Base-by-base conservation (phyloP, 1,140 invertebrate species). In the Apis florea region DNA sequence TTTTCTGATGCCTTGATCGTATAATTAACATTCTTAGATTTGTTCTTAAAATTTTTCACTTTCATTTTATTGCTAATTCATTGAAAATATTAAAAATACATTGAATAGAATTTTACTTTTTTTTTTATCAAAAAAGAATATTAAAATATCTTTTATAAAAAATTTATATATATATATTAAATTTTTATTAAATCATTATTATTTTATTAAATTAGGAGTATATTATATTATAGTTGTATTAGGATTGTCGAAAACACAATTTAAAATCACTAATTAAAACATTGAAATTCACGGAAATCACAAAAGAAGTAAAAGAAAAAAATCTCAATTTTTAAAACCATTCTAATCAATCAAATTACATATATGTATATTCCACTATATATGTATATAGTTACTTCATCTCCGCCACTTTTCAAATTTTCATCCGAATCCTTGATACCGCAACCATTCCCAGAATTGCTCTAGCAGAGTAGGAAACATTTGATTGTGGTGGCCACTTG, bases 1-100 rank as follows among this genome's bases (percentile, higher is more conserved):
- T 73, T 70, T 58, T 58, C 51, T 61, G n/a, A n/a, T n/a, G 49
- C 76, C 67, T 72, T 72, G 67, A 40, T 84, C 59, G 53, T 74
- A 79, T 67, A 68, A 59, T 61, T 49, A 47, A n/a, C n/a, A 10
- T 40, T 2, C 13, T n/a, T 40, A 19, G 26, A 72, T 58, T 47
- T 19, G 2, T 47, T 15, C 3, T 24, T 15, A 10, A 69, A 15
- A 24, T 15, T 1, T 17, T 11, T 47, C 40, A 4, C 13, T n/a
- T 40, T 40, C 31, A 40, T 40, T 40, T 40, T 40, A 40, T 40
- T 40, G 5, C 5, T 40, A 6, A 6, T 40, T 40, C 31, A 40
- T 40, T 40, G 5, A 40, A 40, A 40, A 40, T 40, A 40, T 40
- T 40, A 40, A 40, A 6, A 6, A 40, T 6, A 40, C 6, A 40